Evolutionary conservation across 2,888 invertebrate species (phyloP), one percentile per base, ranked within the genome.

Genomic region (Barypeithes pellucidus): DNA sequence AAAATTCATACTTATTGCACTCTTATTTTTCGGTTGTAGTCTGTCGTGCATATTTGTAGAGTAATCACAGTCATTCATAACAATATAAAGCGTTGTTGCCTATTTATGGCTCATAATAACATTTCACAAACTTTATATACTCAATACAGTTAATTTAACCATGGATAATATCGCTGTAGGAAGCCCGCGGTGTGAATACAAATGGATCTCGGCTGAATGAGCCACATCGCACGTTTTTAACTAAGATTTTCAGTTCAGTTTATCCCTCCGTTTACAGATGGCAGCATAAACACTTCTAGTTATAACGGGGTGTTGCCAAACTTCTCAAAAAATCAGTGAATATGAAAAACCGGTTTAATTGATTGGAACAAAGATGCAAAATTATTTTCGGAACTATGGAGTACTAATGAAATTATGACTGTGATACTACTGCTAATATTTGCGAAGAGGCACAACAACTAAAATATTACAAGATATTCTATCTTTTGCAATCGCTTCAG

Each of bases 1-100:
- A 36, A 45, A 47, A 29, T 22, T 36, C 36, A 67, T 59, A 50
- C 22, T 57, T 47, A 57, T 36, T 68, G 50, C 52, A 54, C 68
- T 39, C 0, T 68, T 60, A 16, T 9, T 12, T 18, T 47, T 33
- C 4, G 33, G 18, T 33, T 47, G n/a, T 33, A 47, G 47, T 33
- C n/a, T 9, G 29, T 16, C 33, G n/a, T 33, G 54, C 52, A 29
- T 14, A 29, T 52, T n/a, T 29, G 1, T 57, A 33, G 2, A 18
- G 29, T n/a, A 29, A 52, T 54, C 54, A 54, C 54, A 54, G 54
- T 54, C 29, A 29, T 29, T 29, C 5, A 8, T 29, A 29, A 4
- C 1, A 29, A 29, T 29, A 29, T 29, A 29, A 29, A 29, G 9
- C 29, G 1, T 29, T 29, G 5, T 4, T 29, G 1, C 9, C 3